Evolutionary conservation across 1,140 invertebrate species (phyloP), one percentile per base, ranked within the genome.

Genomic region (Magallana ariakensis): DNA sequence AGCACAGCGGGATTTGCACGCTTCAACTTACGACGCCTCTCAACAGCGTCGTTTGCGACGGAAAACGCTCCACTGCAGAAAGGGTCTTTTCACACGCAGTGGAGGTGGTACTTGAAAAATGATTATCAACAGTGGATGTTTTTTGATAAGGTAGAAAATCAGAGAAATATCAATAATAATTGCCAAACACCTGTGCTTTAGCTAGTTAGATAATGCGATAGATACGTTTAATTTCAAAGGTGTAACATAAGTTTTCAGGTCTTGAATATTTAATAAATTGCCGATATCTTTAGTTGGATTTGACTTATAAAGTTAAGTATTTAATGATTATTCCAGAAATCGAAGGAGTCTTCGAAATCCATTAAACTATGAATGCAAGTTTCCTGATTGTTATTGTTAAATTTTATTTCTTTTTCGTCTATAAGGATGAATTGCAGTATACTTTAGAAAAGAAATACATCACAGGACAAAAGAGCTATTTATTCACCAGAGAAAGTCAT

Each of bases 71-170:
- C 53, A 22, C 6, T 16, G 15, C 16, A 6, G 7, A 56, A 26
- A 26, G 83, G 53, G 16, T n/a, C 54, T 2, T 88, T 85, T 16
- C 19, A 46, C 11, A 88, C 87, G 85, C 87, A 85, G n/a, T 88
- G 87, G 87, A 88, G 87, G 26, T 88, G 87, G 87, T 88, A 66
- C 22, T 88, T 62, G 66, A 85, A 83, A 22, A 54, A 82, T 83
- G 84, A 88, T 26, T 11, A 33, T 57, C 54, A 22, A 4, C 4
- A 26, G 10, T 88, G 83, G 84, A 10, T 70, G 19, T 22, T 19
- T 11, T 88, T 75, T 85, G 87, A 88, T 46, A 66, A 60, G 16
- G 87, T 85, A 53, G n/a, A n/a, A n/a, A n/a, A n/a, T n/a, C n/a
- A 75, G 15, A n/a, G 7, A 62, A 62, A 8, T 46, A 46, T 46